These are phyloP conservation scores for Periophthalmus magnuspinnatus DNA, from an alignment of 2,797 vertebrate genomes.

Conservation along the genomic window DNA sequence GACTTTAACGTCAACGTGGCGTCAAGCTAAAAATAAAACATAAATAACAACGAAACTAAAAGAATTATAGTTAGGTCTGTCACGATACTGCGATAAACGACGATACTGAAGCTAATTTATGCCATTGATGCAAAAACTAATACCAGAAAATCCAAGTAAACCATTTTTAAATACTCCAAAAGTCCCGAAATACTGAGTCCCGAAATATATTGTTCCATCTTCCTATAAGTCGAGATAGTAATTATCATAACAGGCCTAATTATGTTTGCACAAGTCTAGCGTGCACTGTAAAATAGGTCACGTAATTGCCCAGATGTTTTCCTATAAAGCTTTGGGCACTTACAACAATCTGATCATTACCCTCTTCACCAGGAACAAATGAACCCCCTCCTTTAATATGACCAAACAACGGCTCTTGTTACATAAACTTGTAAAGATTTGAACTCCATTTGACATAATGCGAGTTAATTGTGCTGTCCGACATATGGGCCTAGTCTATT, in stretches of 20 bases:
- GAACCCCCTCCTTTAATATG: slow-evolving; percentile 30
- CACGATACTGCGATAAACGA: too few species aligned
- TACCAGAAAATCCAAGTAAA: too few species aligned
- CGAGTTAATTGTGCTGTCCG: slow-evolving; percentile 59
- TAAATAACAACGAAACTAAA: not conserved
- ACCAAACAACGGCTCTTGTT: slow-evolving; percentile 23
- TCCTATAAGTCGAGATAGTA: too few species aligned
- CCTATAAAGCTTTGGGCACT: slow-evolving; percentile 14
- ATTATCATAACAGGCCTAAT: not conserved
- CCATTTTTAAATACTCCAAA: too few species aligned
- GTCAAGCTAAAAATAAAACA: not conserved
- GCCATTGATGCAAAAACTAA: too few species aligned
- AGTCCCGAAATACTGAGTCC: too few species aligned
- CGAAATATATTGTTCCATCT: too few species aligned
- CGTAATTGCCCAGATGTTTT: not conserved
- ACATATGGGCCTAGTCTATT: slow-evolving; percentile 49
- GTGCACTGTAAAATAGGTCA: not conserved
- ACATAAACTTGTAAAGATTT: slow-evolving; percentile 40
- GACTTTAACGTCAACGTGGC: not conserved
- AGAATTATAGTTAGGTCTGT: not conserved
- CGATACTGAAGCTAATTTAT: too few species aligned
- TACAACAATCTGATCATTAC: slow-evolving; percentile 44
- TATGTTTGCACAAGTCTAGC: not conserved
- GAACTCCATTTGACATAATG: slow-evolving; percentile 63
- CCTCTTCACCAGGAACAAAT: slow-evolving; percentile 46